Conservation (phyloP, 2,113 vertebrate genomes). For the Mobula hypostoma region DNA sequence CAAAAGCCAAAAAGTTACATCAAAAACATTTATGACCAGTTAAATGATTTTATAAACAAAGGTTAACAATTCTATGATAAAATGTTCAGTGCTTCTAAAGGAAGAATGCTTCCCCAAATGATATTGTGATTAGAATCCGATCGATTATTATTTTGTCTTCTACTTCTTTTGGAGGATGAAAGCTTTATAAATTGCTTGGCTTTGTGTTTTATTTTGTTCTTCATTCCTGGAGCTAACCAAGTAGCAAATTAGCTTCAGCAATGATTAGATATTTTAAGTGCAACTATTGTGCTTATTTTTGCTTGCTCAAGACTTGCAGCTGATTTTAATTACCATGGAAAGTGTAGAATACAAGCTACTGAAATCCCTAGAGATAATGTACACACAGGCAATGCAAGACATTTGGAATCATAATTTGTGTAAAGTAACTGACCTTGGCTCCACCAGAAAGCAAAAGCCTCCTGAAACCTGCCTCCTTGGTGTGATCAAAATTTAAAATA, state of each 20-base stretch:
- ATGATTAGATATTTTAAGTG: background rate
- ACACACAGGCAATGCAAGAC: background rate
- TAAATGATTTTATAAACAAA: background rate
- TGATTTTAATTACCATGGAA: background rate
- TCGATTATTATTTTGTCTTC: background rate
- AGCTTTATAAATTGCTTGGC: background rate
- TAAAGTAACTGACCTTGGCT: conserved; percentile 66
- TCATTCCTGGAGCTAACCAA: background rate
- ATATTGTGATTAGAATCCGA: too few relatives aligned
- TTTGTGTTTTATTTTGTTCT: background rate
- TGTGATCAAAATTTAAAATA: conserved; percentile 85
- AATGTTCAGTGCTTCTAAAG: background rate
- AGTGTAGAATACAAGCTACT: background rate
- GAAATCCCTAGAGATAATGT: background rate
- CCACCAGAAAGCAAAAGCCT: conserved; percentile 88
- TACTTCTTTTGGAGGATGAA: background rate
- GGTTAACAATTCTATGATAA: background rate
- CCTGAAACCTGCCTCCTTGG: conserved; percentile 84
- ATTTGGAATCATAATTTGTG: background rate
- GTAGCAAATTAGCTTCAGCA: background rate
- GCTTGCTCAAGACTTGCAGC: background rate
- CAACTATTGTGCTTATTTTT: background rate
- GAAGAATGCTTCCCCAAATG: background rate
- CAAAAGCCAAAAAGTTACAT: background rate
- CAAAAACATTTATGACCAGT: background rate